Evolutionary conservation across 2,888 invertebrate genomes (phyloP).

Genomic region (Ophion slaviceki): DNA sequence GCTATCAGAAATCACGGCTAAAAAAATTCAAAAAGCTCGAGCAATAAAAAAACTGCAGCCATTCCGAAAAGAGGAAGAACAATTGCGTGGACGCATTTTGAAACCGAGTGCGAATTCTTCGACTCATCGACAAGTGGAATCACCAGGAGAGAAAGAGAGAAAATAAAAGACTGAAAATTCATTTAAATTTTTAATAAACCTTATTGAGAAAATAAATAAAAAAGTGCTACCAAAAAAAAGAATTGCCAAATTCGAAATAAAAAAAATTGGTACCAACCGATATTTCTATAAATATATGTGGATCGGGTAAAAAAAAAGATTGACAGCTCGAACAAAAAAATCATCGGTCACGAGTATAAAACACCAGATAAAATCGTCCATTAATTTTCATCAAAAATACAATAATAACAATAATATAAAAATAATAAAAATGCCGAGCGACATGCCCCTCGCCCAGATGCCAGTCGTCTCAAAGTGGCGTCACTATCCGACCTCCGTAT

Average conservation of each 20-base stretch:
- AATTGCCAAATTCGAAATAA: not conserved
- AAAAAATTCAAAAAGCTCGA: not conserved
- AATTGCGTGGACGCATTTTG: not conserved
- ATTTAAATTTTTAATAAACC: not conserved
- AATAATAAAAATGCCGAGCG: conserved; percentile 73
- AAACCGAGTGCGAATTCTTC: not conserved
- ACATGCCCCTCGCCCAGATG: conserved; percentile 77
- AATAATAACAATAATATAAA: not conserved
- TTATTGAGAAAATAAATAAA: not conserved
- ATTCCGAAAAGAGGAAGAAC: not conserved
- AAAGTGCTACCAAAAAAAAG: not conserved
- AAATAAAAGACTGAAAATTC: conserved; percentile 26
- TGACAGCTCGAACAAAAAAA: no score
- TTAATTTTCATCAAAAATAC: not conserved
- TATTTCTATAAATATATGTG: no score
- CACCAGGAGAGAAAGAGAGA: conserved; percentile 13
- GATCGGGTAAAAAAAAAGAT: no score
- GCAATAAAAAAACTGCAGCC: not conserved
- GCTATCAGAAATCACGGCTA: conserved; percentile 46
- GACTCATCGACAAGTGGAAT: not conserved
- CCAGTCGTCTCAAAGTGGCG: conserved; percentile 81
- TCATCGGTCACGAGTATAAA: no score
- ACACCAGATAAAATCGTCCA: no score
- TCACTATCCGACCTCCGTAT: conserved; percentile 86
- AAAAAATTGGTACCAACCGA: not conserved